Evolutionary conservation across 2,113 vertebrate genomes (phyloP), one percentile per base, ranked within the genome.

Genomic region (Rousettus leschenaultii): DNA sequence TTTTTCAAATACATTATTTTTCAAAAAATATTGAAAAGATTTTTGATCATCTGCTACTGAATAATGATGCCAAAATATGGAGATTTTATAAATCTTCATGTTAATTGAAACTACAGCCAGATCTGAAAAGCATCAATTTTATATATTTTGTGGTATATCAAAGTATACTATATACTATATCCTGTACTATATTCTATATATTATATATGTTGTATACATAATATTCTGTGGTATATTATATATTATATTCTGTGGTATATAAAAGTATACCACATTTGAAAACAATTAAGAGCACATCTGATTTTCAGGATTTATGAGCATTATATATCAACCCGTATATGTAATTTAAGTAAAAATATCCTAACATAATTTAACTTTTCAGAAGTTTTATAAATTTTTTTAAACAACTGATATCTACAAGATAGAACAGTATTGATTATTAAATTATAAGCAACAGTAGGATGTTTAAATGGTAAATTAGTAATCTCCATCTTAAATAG

Each of bases 11-110:
- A 82, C 30, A 6, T 96, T 21, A 43, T 55, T 94, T 74, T 79
- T 84, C 33, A 70, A 91, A 61, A 74, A 7, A 5, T 22, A 53
- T 71, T 53, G 21, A 51, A 92, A 92, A 40, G 0, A 7, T 35
- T 80, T 93, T 57, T 70, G 19, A 89, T 91, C 3, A 30, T 80
- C 19, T 89, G 10, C n/a, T 91, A 77, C 26, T 96, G 83, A 93
- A 70, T 63, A 91, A 38, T 43, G 35, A 55, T 82, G 21, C 8
- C 38, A 89, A 77, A 83, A 63, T 84, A 75, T 35, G 22, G 19
- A 73, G 35, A 53, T 57, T 71, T 57, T 86, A 4, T 63, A 63
- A 33, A 78, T 40, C 4, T 82, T 61, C 40, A 61, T 59, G n/a
- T 6, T 86, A 93, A 86, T 66, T 86, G 73, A 95, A 93, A 63